A percentile compares a stretch with the other conserved stretches of the same genome.
Conservation (phyloP, 53 echinoderm and acorn worm genomes). For the Pentamera pediparva region DNA sequence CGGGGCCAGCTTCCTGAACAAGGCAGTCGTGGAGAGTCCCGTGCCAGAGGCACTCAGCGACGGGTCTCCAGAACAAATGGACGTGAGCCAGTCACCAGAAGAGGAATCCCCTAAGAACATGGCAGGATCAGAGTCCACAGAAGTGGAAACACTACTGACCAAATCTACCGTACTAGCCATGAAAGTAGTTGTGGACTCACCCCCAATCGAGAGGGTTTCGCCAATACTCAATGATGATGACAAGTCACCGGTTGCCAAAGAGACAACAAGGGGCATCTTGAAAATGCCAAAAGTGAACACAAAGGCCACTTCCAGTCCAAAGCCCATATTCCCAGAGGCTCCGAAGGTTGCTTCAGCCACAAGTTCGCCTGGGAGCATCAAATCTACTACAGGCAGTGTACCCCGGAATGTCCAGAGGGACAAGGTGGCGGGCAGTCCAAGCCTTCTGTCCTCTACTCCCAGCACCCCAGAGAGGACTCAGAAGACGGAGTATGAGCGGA, state of each 20-base stretch:
- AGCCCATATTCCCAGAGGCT: neutral
- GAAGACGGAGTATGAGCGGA: slow-evolving; percentile 12
- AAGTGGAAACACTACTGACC: neutral
- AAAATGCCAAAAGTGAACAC: neutral
- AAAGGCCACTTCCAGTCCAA: neutral
- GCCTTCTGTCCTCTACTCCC: slow-evolving; percentile 2
- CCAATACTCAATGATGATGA: neutral
- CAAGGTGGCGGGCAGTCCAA: slow-evolving; percentile 3
- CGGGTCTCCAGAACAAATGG: slow-evolving; percentile 19
- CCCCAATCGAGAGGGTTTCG: neutral
- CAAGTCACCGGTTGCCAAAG: neutral
- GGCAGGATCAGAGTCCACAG: slow-evolving; percentile 3
- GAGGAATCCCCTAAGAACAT: neutral
- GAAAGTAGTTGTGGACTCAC: neutral
- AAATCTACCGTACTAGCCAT: neutral
- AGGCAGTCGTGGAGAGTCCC: slow-evolving; percentile 19
- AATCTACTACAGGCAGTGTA: neutral
- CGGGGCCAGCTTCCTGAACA: slow-evolving; percentile 4
- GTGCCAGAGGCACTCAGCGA: slow-evolving; percentile 19
- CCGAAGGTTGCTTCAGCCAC: neutral
- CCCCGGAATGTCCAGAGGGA: neutral
- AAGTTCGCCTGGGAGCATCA: slow-evolving; percentile 20
- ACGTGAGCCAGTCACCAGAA: slow-evolving; percentile 11
- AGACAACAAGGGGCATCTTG: neutral
- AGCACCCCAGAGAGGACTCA: slow-evolving; percentile 15